phyloP scores from a whole-genome alignment of 2,888 invertebrate species.

The Trissolcus japonicus region DNA sequence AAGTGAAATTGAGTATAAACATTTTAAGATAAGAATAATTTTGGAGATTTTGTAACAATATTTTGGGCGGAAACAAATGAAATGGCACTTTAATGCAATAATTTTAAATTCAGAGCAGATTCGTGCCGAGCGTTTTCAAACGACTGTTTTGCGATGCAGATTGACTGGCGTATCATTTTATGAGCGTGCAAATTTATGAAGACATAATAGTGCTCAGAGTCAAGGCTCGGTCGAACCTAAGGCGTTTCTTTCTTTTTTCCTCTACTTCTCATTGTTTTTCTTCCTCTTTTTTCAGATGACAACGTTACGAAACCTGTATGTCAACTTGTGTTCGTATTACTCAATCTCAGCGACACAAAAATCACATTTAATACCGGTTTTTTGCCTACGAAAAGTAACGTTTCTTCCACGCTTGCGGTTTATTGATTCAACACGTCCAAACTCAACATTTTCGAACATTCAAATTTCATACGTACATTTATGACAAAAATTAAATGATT shows the following conservation, averaged over 20 bases:
- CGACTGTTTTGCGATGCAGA: conserved; percentile 53
- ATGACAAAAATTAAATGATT: neutral
- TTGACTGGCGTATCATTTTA: conserved; percentile 53
- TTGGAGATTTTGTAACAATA: too few relatives aligned
- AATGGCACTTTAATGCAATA: conserved; percentile 24
- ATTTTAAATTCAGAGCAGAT: conserved; percentile 45
- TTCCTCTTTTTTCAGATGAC: conserved; percentile 33
- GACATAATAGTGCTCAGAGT: conserved; percentile 56
- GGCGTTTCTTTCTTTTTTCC: conserved; percentile 41
- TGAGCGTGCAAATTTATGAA: conserved; percentile 58
- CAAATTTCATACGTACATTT: neutral
- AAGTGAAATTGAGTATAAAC: too few relatives aligned
- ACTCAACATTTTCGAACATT: neutral
- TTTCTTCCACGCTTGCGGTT: conserved; percentile 14
- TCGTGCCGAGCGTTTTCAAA: conserved; percentile 41
- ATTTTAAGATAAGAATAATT: too few relatives aligned
- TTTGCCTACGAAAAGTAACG: conserved; percentile 19
- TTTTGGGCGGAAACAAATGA: conserved; percentile 14
- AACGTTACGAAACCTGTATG: conserved; percentile 49
- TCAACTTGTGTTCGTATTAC: conserved; percentile 49
- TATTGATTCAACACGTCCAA: neutral
- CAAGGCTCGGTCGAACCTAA: conserved; percentile 54
- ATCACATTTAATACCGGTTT: conserved; percentile 45
- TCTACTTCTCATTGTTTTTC: conserved; percentile 23
- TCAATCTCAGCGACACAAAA: conserved; percentile 47